These are phyloP conservation scores for Andrena flavipes DNA, from an alignment of 2,888 invertebrate species.

Conservation along the genomic window DNA sequence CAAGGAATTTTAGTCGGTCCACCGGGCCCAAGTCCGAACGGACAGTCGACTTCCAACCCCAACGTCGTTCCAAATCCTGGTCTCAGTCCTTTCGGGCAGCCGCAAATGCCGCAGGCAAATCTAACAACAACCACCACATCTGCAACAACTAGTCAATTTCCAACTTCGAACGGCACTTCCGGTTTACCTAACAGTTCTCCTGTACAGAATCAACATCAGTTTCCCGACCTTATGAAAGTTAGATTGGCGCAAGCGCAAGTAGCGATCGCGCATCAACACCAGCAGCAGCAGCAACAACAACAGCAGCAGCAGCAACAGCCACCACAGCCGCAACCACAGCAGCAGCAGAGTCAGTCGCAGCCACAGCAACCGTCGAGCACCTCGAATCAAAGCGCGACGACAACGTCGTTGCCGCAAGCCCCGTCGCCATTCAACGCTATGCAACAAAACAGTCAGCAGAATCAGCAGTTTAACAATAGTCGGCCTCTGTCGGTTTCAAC, in stretches of 20 bases:
- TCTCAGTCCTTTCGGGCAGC: conserved; percentile 90
- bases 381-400: conserved; percentile 78
- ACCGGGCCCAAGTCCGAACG: conserved; percentile 92
- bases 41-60: conserved; percentile 87
- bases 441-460: conserved; percentile 80
- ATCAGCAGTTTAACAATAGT: conserved; percentile 83
- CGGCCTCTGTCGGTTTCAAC: conserved; percentile 82
- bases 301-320: conserved; percentile 74
- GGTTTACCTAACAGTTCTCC: conserved; percentile 85
- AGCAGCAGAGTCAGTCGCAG: conserved; percentile 77
- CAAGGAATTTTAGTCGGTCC: conserved; percentile 89
- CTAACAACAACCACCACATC: conserved; percentile 86
- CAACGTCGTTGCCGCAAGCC: conserved; percentile 83
- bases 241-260: conserved; percentile 85
- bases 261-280: conserved; percentile 78
- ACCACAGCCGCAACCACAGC: conserved; percentile 80
- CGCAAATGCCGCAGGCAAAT: conserved; percentile 87
- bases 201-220: conserved; percentile 86
- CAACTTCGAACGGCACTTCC: conserved; percentile 88
- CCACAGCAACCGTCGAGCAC: conserved; percentile 82
- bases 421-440: conserved; percentile 87
- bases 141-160: conserved; percentile 86
- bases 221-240: conserved; percentile 88
- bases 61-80: conserved; percentile 88
- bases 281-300: conserved; percentile 80